A percentile compares a stretch with the other conserved stretches of the same genome.
phyloP scores from a whole-genome alignment of 1,140 invertebrate species.

The Hermatobates lingyangjiaoensis region DNA sequence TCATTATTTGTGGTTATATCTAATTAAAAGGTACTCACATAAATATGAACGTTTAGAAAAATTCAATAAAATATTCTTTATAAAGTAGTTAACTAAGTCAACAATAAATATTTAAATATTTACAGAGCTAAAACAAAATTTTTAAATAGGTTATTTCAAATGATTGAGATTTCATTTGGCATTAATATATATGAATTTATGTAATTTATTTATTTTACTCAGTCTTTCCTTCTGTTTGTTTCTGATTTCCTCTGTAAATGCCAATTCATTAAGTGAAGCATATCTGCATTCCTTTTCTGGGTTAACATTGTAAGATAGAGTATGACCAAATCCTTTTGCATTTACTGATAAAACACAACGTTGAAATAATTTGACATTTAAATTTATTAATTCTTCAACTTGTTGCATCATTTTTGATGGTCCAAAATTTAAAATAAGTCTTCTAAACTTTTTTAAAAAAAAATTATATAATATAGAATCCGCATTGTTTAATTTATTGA shows the following conservation, averaged over 20 bases:
- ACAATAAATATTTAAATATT: no score
- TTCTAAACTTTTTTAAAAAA: conserved; percentile 21
- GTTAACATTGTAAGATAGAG: conserved; percentile 13
- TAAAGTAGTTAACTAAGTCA: no score
- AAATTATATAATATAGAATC: conserved; percentile 22
- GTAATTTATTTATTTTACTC: conserved; percentile 5
- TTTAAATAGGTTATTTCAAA: neutral
- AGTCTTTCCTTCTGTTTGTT: conserved; percentile 11
- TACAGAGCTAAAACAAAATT: no score
- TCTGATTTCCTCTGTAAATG: conserved; percentile 13
- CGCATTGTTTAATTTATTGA: conserved; percentile 19
- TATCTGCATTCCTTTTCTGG: conserved; percentile 11
- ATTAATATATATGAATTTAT: neutral
- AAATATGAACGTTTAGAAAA: no score
- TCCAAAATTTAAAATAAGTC: conserved; percentile 20
- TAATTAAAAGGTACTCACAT: no score
- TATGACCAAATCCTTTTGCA: conserved; percentile 14
- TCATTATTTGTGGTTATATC: no score
- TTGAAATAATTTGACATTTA: conserved; percentile 13
- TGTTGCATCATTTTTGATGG: conserved; percentile 18
- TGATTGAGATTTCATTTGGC: neutral
- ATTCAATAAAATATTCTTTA: no score
- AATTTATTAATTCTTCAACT: conserved; percentile 13
- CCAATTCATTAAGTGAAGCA: conserved; percentile 12
- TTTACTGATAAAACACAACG: conserved; percentile 14